These are phyloP conservation scores for Apogon hyalosoma DNA, from an alignment of 2,797 vertebrate species.

Conservation along the genomic window DNA sequence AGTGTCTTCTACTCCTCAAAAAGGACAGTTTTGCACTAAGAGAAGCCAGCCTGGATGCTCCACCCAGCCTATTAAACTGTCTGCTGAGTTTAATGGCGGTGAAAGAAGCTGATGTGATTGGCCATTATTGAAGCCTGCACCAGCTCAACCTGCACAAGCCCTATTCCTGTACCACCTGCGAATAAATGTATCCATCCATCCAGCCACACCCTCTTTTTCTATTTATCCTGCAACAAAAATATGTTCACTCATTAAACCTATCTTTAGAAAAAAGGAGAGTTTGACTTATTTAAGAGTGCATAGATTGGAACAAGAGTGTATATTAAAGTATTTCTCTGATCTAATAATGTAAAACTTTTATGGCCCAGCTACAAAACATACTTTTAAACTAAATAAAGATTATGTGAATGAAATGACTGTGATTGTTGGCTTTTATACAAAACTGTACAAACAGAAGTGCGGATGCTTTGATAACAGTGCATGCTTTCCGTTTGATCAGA, in stretches of 20 bases:
- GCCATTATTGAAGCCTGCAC: constrained; percentile 61
- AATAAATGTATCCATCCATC: constrained; percentile 57
- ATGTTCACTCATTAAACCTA: not conserved
- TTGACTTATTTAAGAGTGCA: constrained; percentile 25
- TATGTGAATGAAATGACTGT: constrained; percentile 42
- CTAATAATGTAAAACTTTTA: constrained; percentile 1
- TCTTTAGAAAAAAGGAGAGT: constrained; percentile 2
- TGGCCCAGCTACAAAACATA: constrained; percentile 14
- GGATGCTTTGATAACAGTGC: constrained; percentile 77
- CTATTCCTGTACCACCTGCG: constrained; percentile 52
- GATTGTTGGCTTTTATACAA: constrained; percentile 69
- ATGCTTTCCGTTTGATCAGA: constrained; percentile 74
- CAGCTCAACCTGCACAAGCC: constrained; percentile 65
- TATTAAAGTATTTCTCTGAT: constrained; percentile 8
- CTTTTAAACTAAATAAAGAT: constrained; percentile 35
- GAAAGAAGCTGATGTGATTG: constrained; percentile 72
- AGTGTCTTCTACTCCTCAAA: constrained; percentile 42
- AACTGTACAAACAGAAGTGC: constrained; percentile 74
- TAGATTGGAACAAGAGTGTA: not conserved
- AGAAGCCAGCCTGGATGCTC: constrained; percentile 65
- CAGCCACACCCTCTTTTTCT: constrained; percentile 44
- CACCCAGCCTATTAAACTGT: constrained; percentile 75
- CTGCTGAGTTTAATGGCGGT: constrained; percentile 75
- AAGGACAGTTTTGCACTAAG: constrained; percentile 41
- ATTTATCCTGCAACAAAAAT: constrained; percentile 31